These are phyloP conservation scores for Apamea sordens DNA, from an alignment of 2,888 invertebrate genomes.

Conservation along the genomic window DNA sequence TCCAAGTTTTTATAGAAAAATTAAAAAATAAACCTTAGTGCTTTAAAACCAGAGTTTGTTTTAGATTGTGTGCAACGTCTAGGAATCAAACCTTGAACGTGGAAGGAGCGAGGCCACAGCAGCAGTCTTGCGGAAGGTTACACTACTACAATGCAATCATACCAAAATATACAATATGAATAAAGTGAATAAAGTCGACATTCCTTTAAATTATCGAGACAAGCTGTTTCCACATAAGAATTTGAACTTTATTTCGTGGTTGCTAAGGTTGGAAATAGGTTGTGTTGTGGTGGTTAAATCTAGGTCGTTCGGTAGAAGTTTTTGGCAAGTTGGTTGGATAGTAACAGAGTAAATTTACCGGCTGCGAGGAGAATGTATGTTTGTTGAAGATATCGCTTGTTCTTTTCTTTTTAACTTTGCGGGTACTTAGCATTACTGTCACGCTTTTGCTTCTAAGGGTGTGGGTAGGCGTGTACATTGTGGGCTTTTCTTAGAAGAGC, in stretches of 20 bases:
- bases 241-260: constrained; percentile 41
- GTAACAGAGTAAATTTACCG: constrained; percentile 67
- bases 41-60: constrained; percentile 50
- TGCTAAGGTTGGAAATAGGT: constrained; percentile 39
- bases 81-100: constrained; percentile 85
- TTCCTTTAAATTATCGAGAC: constrained; percentile 44
- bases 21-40: constrained; percentile 41
- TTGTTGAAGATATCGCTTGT: constrained; percentile 37
- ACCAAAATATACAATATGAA: constrained; percentile 50
- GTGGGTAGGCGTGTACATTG: no score
- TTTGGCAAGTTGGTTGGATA: constrained; percentile 70
- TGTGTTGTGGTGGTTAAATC: constrained; percentile 35
- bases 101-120: constrained; percentile 82
- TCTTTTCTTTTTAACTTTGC: constrained; percentile 34
- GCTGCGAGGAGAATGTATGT: constrained; percentile 48
- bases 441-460: not conserved
- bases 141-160: constrained; percentile 53
- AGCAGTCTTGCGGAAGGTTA: constrained; percentile 81
- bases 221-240: constrained; percentile 12
- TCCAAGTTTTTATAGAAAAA: constrained; percentile 12
- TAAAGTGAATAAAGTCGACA: constrained; percentile 58
- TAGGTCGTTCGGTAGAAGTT: constrained; percentile 68
- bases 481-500: not conserved
- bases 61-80: constrained; percentile 51
- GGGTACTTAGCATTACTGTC: constrained; percentile 37